Evolutionary conservation across 2,797 vertebrate species (phyloP).

Genomic region (Loriculus beryllinus): DNA sequence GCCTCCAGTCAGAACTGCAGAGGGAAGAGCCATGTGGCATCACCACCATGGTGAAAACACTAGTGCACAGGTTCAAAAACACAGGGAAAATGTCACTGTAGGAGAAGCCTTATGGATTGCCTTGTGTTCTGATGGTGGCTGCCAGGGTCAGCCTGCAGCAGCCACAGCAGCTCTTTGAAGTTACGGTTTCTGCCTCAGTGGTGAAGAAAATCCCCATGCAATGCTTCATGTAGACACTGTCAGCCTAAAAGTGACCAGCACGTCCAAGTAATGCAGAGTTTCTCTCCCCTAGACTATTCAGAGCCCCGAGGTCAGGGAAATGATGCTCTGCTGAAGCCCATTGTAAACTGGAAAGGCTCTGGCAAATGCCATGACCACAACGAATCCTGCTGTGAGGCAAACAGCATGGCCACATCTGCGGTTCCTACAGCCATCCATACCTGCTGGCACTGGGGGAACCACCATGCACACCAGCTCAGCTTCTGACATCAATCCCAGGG

Average conservation of each 20-base stretch:
- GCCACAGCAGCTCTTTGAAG: background rate
- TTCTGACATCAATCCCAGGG: no score
- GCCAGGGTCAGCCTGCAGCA: background rate
- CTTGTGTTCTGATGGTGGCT: background rate
- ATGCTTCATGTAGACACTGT: rapidly evolving
- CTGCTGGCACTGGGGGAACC: background rate
- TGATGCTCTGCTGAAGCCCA: background rate
- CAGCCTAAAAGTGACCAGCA: background rate
- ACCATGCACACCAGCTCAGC: rapidly evolving
- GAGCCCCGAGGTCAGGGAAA: background rate
- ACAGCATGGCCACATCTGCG: background rate
- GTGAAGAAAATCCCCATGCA: background rate
- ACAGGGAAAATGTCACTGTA: background rate
- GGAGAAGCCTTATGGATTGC: background rate
- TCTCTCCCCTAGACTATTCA: rapidly evolving
- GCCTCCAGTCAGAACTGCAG: background rate
- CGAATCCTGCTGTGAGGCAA: background rate
- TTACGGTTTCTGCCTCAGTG: background rate
- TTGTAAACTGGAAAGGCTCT: background rate
- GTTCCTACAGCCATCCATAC: background rate
- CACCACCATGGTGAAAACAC: background rate
- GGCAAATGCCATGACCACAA: background rate
- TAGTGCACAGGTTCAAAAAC: background rate
- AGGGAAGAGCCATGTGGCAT: rapidly evolving
- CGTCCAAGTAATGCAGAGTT: background rate